Percentiles rank a stretch among this genome's conserved stretches.
Evolutionary conservation across 2,113 vertebrate species (phyloP).

Genomic region (Myotis davidii): DNA sequence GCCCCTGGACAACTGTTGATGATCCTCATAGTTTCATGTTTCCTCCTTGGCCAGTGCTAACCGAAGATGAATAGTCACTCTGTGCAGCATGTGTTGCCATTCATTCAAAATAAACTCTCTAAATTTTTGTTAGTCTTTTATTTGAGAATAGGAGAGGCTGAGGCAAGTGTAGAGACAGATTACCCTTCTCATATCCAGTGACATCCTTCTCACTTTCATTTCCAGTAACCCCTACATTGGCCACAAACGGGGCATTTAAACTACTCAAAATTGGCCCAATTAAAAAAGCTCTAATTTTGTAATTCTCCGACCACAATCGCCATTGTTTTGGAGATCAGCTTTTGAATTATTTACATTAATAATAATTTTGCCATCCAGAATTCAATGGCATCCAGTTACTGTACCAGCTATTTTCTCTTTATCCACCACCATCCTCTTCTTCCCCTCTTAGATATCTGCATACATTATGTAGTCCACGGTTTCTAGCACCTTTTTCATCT

Average conservation of each 20-base stretch:
- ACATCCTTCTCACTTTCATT: neutral
- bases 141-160: neutral
- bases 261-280: neutral
- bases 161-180: neutral
- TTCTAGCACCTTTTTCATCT: neutral
- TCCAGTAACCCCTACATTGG: neutral
- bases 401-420: neutral
- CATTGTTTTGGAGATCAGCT: neutral
- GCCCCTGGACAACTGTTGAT: neutral
- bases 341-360: neutral
- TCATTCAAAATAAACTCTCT: neutral
- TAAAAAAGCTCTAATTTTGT: neutral
- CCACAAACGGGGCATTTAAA: neutral
- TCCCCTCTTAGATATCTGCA: neutral
- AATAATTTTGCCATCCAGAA: neutral
- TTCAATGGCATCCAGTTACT: neutral
- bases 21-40: neutral
- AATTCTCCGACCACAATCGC: neutral
- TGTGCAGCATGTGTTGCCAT: neutral
- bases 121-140: neutral
- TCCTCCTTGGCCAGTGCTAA: neutral
- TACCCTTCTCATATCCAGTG: neutral
- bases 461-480: neutral
- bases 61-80: neutral
- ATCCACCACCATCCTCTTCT: neutral